Base-by-base conservation (phyloP, 2,113 vertebrate genomes). In the Trichechus manatus region DNA sequence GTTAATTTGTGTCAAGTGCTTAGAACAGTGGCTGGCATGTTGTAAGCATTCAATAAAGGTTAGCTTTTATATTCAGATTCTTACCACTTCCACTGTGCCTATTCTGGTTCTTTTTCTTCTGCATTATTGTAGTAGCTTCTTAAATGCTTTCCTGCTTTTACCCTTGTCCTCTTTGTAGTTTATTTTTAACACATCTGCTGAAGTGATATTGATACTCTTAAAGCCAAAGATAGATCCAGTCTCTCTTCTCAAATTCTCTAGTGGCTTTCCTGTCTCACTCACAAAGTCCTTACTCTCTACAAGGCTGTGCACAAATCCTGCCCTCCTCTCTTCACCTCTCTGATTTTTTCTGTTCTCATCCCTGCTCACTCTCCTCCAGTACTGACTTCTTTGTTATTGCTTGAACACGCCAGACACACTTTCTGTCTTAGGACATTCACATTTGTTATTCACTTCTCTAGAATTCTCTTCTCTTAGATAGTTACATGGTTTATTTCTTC, bases 21-120 rank as follows among this genome's bases (percentile, higher is more conserved):
- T 87, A 53, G 23, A 74, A 80, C 14, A n/a, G 70, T 29, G 53
- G 7, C 61, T 74, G 68, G 22, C 7, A 27, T 70, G 56, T 29
- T 29, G 22, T 80, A 42, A 91, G 53, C 61, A 10, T 90, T 93
- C 61, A 79, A 1, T 90, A 66, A 66, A 27, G 63, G 50, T 10
- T 89, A 61, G n/a, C 33, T 95, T 90, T 89, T 75, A 70, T 64
- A 50, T 72, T 78, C 80, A 74, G 31, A 64, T 89, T 83, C 68
- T 89, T 6, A 22, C 33, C 29, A 15, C n/a, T 92, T 83, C 15
- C 39, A 13, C 22, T 53, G 3, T 33, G 59, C 15, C n/a, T 53
- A 6, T 33, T 95, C 25, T 91, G 33, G n/a, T 78, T 96, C 56
- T 61, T 14, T 80, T 84, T 80, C 19, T 91, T 70, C 47, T 36